Percentiles rank a stretch among this genome's conserved stretches.
phyloP scores from a whole-genome alignment of 1,140 invertebrate genomes.

The Pinna nobilis region DNA sequence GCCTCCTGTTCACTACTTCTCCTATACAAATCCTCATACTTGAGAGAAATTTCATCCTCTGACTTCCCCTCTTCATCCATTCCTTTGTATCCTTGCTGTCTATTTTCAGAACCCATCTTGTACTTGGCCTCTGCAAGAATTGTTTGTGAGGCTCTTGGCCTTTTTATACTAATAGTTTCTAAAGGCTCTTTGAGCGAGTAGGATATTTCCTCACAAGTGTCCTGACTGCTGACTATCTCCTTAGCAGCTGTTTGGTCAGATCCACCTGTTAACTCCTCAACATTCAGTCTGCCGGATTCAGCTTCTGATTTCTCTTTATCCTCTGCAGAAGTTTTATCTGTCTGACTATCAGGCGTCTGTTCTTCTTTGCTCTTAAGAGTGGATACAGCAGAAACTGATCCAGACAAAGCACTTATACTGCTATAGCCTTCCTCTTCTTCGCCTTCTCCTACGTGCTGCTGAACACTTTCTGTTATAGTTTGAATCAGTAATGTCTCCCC shows the following conservation, averaged over 20 bases:
- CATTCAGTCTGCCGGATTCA: not conserved
- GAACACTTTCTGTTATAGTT: conserved; percentile 52
- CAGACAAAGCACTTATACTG: conserved; percentile 39
- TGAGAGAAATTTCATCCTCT: conserved; percentile 16
- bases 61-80: conserved; percentile 21
- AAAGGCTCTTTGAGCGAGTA: no score
- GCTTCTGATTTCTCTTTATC: not conserved
- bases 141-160: conserved; percentile 47
- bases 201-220: no score
- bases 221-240: not conserved
- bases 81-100: conserved; percentile 42
- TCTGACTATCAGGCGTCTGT: not conserved
- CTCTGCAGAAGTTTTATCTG: not conserved
- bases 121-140: conserved; percentile 52
- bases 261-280: conserved; percentile 7
- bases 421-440: conserved; percentile 24
- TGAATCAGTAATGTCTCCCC: conserved; percentile 50
- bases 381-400: conserved; percentile 25
- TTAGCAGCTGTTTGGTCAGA: not conserved
- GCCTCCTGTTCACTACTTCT: conserved; percentile 2
- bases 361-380: not conserved
- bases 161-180: conserved; percentile 20
- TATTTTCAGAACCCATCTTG: conserved; percentile 40
- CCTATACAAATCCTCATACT: not conserved
- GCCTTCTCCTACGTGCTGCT: conserved; percentile 30